phyloP scores from a whole-genome alignment of 2,113 vertebrate genomes.

The Lota lota region DNA sequence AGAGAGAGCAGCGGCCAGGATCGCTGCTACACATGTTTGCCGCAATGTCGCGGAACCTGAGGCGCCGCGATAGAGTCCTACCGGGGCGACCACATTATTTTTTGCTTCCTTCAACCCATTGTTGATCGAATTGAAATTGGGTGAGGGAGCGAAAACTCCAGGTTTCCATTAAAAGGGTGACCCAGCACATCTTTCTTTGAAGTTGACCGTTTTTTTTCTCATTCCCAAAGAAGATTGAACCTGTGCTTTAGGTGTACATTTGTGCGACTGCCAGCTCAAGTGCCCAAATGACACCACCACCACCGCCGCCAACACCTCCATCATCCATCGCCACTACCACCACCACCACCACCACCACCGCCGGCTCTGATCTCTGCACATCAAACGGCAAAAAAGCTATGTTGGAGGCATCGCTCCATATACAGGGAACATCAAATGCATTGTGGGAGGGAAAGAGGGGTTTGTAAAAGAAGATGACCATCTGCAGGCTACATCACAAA shows the following conservation, averaged over 20 bases:
- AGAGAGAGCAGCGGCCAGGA: neutral
- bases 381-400: constrained; percentile 56
- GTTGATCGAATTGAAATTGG: constrained; percentile 7
- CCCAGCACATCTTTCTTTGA: constrained; percentile 53
- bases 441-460: constrained; percentile 28
- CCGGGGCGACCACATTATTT: neutral
- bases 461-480: neutral
- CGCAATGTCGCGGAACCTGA: constrained; percentile 28
- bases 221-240: constrained; percentile 47
- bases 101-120: no score
- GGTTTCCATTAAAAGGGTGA: constrained; percentile 29
- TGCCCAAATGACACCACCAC: no score
- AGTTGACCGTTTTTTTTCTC: constrained; percentile 32
- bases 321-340: neutral
- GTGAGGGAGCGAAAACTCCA: constrained; percentile 33
- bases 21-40: neutral
- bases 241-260: constrained; percentile 7
- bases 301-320: no score
- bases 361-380: constrained; percentile 63
- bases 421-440: constrained; percentile 61
- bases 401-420: constrained; percentile 36
- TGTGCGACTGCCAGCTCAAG: no score
- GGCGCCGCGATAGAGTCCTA: constrained; percentile 41
- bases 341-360: constrained; percentile 23
- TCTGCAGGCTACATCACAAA: constrained; percentile 55